Evolutionary conservation across 2,888 invertebrate genomes (phyloP).

Genomic region (Hydrotaea cyrtoneurina): DNA sequence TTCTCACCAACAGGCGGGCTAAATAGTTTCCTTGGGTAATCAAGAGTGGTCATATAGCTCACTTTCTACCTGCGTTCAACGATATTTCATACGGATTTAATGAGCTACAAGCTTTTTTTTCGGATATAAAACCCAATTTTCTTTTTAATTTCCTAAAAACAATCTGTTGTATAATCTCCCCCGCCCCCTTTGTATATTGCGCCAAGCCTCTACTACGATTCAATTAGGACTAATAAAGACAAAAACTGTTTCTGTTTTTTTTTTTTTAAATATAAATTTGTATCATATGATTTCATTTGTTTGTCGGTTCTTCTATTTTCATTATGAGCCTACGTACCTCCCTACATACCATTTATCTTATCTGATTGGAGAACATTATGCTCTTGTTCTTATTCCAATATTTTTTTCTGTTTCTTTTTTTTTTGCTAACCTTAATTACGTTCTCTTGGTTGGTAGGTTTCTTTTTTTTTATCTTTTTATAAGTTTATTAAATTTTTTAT

Average conservation of each 20-base stretch:
- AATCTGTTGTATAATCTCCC: too few relatives aligned
- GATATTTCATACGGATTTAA: too few relatives aligned
- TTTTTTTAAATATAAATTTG: not conserved
- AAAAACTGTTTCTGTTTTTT: not conserved
- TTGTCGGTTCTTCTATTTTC: not conserved
- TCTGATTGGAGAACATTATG: constrained; percentile 20
- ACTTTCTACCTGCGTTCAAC: too few relatives aligned
- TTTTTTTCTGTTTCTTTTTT: not conserved
- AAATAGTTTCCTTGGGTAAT: too few relatives aligned
- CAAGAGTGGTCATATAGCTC: too few relatives aligned
- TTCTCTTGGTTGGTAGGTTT: constrained; percentile 16
- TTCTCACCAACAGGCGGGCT: too few relatives aligned
- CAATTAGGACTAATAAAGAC: not conserved
- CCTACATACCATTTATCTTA: constrained; percentile 33
- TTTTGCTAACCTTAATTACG: constrained; percentile 34
- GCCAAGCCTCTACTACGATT: not conserved
- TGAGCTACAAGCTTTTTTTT: too few relatives aligned
- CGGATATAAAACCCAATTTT: too few relatives aligned
- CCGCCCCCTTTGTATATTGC: too few relatives aligned
- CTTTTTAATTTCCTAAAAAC: too few relatives aligned
- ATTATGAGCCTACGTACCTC: not conserved
- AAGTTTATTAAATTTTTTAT: constrained; percentile 19
- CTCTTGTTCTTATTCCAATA: not conserved
- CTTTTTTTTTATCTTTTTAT: constrained; percentile 34
- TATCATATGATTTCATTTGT: constrained; percentile 11